Evolutionary conservation across 1,140 invertebrate genomes (phyloP).

Genomic region (Aplysia californica): DNA sequence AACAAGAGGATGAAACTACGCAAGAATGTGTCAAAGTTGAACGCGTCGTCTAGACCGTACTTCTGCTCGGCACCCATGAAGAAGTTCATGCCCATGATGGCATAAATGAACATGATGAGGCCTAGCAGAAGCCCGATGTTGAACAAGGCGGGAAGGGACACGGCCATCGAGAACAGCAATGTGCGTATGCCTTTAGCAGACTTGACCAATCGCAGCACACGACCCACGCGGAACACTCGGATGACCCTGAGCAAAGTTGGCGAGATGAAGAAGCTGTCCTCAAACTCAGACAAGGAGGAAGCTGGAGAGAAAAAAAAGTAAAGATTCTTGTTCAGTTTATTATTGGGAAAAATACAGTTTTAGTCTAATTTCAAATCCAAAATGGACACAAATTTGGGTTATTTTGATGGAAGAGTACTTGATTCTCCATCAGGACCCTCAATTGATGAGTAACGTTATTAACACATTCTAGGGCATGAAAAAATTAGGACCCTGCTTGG

Average conservation of each 20-base stretch:
- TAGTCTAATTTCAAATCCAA: too few relatives aligned
- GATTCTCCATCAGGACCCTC: too few relatives aligned
- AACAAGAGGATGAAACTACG: conserved; percentile 98
- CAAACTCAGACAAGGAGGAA: conserved; percentile 94
- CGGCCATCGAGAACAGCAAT: conserved; percentile 95
- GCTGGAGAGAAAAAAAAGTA: conserved; percentile 74
- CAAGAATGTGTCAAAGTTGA: conserved; percentile 99
- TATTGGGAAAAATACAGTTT: too few relatives aligned
- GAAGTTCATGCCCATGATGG: conserved; percentile 99
- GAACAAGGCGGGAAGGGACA: conserved; percentile 97
- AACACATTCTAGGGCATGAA: too few relatives aligned
- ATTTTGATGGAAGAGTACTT: too few relatives aligned
- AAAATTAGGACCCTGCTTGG: too few relatives aligned
- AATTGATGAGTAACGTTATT: too few relatives aligned
- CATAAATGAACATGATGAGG: conserved; percentile 99
- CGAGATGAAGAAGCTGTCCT: conserved; percentile 97
- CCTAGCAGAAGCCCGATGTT: conserved; percentile 98
- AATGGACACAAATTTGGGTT: too few relatives aligned
- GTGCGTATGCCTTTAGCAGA: conserved; percentile 95
- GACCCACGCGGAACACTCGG: conserved; percentile 96
- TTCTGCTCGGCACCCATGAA: conserved; percentile 97
- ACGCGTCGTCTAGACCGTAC: conserved; percentile 94
- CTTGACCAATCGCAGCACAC: conserved; percentile 96
- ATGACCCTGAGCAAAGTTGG: conserved; percentile 97
- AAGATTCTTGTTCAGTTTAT: too few relatives aligned